These are phyloP conservation scores for Euplexia lucipara DNA, from an alignment of 2,888 invertebrate genomes.

Conservation along the genomic window DNA sequence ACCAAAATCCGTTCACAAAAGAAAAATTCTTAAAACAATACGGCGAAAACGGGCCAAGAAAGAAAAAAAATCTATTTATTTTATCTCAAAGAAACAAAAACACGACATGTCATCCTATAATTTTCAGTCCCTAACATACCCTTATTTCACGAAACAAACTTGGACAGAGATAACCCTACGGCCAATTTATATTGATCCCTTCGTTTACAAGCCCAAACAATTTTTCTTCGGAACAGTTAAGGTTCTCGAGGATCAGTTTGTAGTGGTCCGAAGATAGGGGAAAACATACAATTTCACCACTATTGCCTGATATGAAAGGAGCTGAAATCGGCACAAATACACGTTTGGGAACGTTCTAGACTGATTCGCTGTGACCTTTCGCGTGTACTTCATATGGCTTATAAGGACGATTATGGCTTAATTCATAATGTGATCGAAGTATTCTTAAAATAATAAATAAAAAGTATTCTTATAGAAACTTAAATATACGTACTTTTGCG, in stretches of 20 bases:
- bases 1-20: constrained; percentile 23
- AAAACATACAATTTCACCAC: constrained; percentile 49
- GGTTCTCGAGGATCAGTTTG: constrained; percentile 22
- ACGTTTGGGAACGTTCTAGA: constrained; percentile 50
- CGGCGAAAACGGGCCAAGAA: constrained; percentile 33
- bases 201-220: constrained; percentile 5
- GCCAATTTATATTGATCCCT: constrained; percentile 44
- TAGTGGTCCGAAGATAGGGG: constrained; percentile 26
- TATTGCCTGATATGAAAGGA: constrained; percentile 46
- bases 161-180: constrained; percentile 48
- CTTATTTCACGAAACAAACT: constrained; percentile 58
- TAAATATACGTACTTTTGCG: no score
- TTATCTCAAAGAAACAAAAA: constrained; percentile 60
- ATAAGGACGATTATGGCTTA: not conserved
- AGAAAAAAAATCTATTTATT: constrained; percentile 51
- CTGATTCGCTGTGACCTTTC: constrained; percentile 39
- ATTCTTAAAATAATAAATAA: no score
- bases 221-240: constrained; percentile 8
- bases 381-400: constrained; percentile 28
- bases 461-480: no score
- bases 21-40: constrained; percentile 47
- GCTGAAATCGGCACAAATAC: constrained; percentile 50
- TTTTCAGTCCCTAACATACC: constrained; percentile 59
- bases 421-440: no score
- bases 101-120: constrained; percentile 63